Evolutionary conservation across 2,888 invertebrate genomes (phyloP).

Genomic region (Fragum sueziense): DNA sequence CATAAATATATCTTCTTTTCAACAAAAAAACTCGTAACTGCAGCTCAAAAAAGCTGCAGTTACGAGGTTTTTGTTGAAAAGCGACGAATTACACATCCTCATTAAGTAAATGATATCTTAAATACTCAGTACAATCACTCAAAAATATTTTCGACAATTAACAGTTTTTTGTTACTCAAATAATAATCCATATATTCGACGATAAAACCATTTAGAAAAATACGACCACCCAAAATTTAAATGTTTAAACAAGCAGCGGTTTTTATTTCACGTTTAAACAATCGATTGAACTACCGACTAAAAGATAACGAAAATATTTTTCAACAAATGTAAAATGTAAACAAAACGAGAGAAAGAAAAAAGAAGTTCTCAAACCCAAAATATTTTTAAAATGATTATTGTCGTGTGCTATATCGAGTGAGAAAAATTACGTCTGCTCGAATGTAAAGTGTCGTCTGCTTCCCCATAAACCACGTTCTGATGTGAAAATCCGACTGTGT

Average conservation of each 20-base stretch:
- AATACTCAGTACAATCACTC: not conserved
- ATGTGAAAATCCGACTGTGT: constrained; percentile 13
- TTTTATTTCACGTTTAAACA: not conserved
- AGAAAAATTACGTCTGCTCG: not conserved
- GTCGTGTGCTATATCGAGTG: not conserved
- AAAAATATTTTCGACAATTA: not conserved
- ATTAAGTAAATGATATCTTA: not conserved
- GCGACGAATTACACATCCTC: not conserved
- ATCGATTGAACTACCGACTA: not conserved
- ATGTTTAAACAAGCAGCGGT: not conserved
- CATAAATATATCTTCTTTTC: too few species aligned
- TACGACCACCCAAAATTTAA: not conserved
- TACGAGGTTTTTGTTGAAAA: not conserved
- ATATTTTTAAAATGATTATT: not conserved
- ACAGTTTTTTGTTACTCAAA: not conserved
- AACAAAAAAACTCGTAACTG: not conserved
- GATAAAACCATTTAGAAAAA: not conserved
- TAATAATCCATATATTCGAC: not conserved
- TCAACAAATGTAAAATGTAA: too few species aligned
- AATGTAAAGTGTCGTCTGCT: constrained; percentile 14
- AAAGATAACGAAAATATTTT: not conserved
- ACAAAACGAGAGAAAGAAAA: too few species aligned
- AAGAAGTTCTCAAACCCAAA: not conserved
- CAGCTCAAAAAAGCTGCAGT: not conserved
- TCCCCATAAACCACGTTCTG: not conserved